phyloP scores from a whole-genome alignment of 1,140 invertebrate genomes.

The Gonioctena quinquepunctata region DNA sequence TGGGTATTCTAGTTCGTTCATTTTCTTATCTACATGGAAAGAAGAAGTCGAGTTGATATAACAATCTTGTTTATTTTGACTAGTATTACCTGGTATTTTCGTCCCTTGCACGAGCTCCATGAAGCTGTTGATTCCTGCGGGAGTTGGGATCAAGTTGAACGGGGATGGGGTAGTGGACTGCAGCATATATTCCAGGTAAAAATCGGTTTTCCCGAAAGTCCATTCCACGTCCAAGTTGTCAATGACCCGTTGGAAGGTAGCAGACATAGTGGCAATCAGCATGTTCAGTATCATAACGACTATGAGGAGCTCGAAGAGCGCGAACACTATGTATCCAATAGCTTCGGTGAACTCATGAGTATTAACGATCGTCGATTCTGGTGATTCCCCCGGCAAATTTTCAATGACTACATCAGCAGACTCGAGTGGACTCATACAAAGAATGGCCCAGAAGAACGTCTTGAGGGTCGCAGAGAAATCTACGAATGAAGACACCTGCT shows the following conservation, averaged over 20 bases:
- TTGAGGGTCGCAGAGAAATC: constrained; percentile 64
- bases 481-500: constrained; percentile 61
- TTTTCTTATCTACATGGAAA: constrained; percentile 11
- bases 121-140: constrained; percentile 53
- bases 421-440: constrained; percentile 70
- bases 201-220: constrained; percentile 64
- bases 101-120: constrained; percentile 55
- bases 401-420: constrained; percentile 67
- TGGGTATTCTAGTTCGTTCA: constrained; percentile 51
- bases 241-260: constrained; percentile 70
- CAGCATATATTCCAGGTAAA: constrained; percentile 62
- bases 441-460: constrained; percentile 77
- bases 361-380: constrained; percentile 58
- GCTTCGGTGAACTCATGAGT: constrained; percentile 64
- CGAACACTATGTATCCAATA: constrained; percentile 68
- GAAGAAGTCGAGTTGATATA: constrained; percentile 5
- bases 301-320: constrained; percentile 68
- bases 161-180: constrained; percentile 63
- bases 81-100: constrained; percentile 18
- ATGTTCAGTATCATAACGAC: constrained; percentile 77
- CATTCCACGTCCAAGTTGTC: constrained; percentile 65
- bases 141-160: constrained; percentile 62
- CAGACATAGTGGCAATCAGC: constrained; percentile 78
- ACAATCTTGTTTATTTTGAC: constrained; percentile 21
- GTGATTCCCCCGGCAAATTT: constrained; percentile 59